Base-by-base conservation (phyloP, 2,113 vertebrate species). In the Nematolebias whitei region DNA sequence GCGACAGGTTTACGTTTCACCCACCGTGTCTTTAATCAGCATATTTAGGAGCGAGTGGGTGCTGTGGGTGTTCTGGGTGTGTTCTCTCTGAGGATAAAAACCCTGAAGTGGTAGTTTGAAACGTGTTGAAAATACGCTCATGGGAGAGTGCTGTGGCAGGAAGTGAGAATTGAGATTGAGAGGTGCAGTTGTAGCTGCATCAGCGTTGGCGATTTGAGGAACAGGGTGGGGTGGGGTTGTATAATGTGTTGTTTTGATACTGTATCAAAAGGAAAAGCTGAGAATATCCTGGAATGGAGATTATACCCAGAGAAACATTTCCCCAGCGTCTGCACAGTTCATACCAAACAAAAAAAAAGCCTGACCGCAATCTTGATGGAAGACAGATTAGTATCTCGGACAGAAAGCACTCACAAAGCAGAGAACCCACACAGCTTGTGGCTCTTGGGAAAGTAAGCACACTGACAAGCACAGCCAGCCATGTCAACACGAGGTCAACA, bases 161-260 rank as follows among this genome's bases (percentile, higher is more conserved):
- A 82, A 74, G 76, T 76, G 79, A 76, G 73, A 86, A 78, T 61
- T 76, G 74, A 66, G 59, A 86, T 52, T 56, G 71, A 71, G 68
- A 66, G 50, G 62, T 44, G 54, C 59, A 71, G 65, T 35, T 47
- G 71, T 60, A 57, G 78, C 47, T 20, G 22, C 72, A 71, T 75
- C 66, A 78, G 68, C 77, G 43, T 15, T 16, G 8, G 51, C 71
- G 76, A 71, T 75, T 74, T 77, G 75, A 78, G 75, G 72, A 82
- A 78, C 47, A 66, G 77, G 85, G 87, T 2, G 44, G 45, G 74
- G 76, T 73, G 48, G 45, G 14, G 67, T 45, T 51, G 29, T 61
- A 57, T 87, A 83, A 86, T 85, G 84, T 75, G 74, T 74, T 88
- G 85, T 91, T 91, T 90, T 91, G 81, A 92, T 89, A 78, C 68